Base-by-base conservation (phyloP, 2,113 vertebrate genomes). In the Oncorhynchus masou region DNA sequence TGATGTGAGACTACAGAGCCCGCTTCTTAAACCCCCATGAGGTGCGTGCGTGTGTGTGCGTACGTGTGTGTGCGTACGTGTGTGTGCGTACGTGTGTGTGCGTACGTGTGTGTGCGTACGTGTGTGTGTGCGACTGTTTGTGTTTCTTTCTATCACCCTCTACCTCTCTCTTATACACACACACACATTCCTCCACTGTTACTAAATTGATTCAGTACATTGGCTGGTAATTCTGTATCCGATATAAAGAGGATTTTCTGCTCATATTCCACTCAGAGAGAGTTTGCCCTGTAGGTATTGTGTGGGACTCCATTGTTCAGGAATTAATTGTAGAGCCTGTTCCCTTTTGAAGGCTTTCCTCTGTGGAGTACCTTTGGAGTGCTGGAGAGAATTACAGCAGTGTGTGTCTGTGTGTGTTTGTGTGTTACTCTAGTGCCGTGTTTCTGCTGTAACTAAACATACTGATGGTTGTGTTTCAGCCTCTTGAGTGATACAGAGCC, bases 201-300 rank as follows among this genome's bases (percentile, higher is more conserved):
- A 68, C 75, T 64, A 84, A 84, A 88, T 89, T 84, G 88, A 90
- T 91, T 90, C 78, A 79, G 82, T 83, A 81, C 81, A 84, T 80
- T 75, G 77, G 79, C 68, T 86, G 79, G 69, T 89, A 74, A 88
- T 86, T 89, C 85, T 83, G 81, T 79, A 73, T 82, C 83, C 84
- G 74, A 79, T 83, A 84, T 85, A 83, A 88, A 84, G 79, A 54
- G 51, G 51, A 19, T 54, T 54, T 54, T 54, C 51, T 54, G 51
- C 19, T 54, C 51, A n/a, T 62, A 22, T 62, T 62, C 19, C 20
- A 62, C n/a, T 22, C n/a, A 62, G n/a, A 62, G 80, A 64, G 83
- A 70, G 71, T 84, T 80, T 81, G 75, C 71, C 87, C 83, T 76
- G 67, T 79, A 85, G 86, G 81, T 90, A 81, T 88, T 86, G 86